Evolutionary conservation across 2,888 invertebrate species (phyloP), one percentile per base, ranked within the genome.

Genomic region (Hypercompe scribonia): DNA sequence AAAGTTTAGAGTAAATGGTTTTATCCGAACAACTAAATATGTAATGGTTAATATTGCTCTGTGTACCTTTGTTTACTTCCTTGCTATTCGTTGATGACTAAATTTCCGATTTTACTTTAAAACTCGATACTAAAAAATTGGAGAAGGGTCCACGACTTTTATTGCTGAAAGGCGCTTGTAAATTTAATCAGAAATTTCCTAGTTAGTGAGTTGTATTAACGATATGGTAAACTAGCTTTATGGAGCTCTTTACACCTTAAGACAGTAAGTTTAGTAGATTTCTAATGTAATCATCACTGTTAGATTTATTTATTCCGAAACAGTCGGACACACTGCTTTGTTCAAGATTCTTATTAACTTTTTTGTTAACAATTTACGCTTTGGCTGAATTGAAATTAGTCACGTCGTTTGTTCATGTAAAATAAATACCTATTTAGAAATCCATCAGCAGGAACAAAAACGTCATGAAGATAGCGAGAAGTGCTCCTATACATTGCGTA

Each of bases 401-500:
- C 42, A 70, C 65, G 71, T 66, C 34, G 33, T 39, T 68, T 74
- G 33, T 70, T 68, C 65, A 24, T 63, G 42, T 74, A 79, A 83
- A 80, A 80, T 76, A 83, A 78, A 78, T 77, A 79, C 78, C 28
- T 36, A 31, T 24, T 80, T 78, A 76, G 65, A 83, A 83, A 80
- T 73, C 75, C 46, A 71, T 64, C 71, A 70, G 21, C 34, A 64
- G 28, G 39, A 72, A 75, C 67, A 78, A 79, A 82, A 77, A 13
- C 70, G 50, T 58, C 61, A 77, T 64, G 64, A 75, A 75, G 70
- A 75, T 71, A 63, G 74, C 75, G 78, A 83, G 79, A 85, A 83
- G 82, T 77, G 71, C 77, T 80, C 70, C 46, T 80, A 85, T 88
- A 83, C 89, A 88, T 87, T 88, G 86, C 87, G 83, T 85, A 86